Evolutionary conservation across 2,113 vertebrate species (phyloP).

Genomic region (Varanus salvator): DNA sequence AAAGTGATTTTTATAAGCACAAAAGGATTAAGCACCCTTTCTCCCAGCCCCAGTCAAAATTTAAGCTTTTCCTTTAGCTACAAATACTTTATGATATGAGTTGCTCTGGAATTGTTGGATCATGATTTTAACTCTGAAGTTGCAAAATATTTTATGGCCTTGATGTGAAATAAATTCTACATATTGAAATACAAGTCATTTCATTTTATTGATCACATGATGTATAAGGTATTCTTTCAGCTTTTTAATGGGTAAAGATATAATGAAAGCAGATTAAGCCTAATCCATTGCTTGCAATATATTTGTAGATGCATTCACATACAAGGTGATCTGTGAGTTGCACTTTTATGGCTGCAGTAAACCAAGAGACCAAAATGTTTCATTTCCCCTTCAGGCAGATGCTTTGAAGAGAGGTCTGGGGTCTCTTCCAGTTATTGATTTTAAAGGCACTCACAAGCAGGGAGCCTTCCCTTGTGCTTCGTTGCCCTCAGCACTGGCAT

Average conservation of each 20-base stretch:
- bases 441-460: not conserved
- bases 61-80: conserved; percentile 63
- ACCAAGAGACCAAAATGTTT: conserved; percentile 45
- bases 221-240: conserved; percentile 55
- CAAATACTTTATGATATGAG: conserved; percentile 45
- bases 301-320: conserved; percentile 48
- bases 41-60: conserved; percentile 45
- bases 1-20: not conserved
- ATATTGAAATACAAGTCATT: conserved; percentile 65
- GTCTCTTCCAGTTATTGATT: conserved; percentile 1
- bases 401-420: conserved; percentile 29
- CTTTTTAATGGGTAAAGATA: conserved; percentile 61
- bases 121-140: conserved; percentile 67
- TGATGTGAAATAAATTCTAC: conserved; percentile 63
- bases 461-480: too few relatives aligned
- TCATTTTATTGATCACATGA: conserved; percentile 59
- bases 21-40: not conserved
- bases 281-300: conserved; percentile 55
- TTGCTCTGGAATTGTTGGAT: conserved; percentile 64
- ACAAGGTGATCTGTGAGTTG: conserved; percentile 51
- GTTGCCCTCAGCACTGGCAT: too few relatives aligned
- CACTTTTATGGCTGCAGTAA: conserved; percentile 46
- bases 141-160: conserved; percentile 63
- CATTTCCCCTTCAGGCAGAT: conserved; percentile 40
- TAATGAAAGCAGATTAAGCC: conserved; percentile 70